These are phyloP conservation scores for Dryococelus australis DNA, from an alignment of 2,888 invertebrate species.

Conservation along the genomic window DNA sequence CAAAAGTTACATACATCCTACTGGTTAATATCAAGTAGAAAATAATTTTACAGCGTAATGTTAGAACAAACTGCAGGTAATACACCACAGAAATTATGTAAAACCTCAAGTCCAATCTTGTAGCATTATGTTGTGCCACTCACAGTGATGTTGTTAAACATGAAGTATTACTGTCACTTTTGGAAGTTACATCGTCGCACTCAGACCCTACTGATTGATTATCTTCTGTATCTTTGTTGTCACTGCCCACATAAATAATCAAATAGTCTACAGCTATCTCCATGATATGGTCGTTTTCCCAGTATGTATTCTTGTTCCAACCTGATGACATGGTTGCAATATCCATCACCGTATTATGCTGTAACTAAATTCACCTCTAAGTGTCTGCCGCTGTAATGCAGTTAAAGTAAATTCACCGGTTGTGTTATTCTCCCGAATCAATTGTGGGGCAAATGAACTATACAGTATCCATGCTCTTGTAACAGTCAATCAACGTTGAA, in stretches of 20 bases:
- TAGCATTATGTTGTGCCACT: too few species aligned
- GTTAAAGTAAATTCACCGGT: neutral
- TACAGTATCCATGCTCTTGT: neutral
- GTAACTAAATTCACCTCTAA: neutral
- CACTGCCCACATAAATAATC: neutral
- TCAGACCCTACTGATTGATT: neutral
- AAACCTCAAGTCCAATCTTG: too few species aligned
- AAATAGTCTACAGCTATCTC: neutral
- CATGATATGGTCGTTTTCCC: slow-evolving; percentile 20
- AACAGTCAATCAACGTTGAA: neutral
- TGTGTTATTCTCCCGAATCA: neutral
- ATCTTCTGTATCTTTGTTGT: neutral
- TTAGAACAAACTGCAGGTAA: too few species aligned
- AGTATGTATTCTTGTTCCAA: neutral
- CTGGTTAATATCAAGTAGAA: too few species aligned
- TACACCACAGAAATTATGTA: too few species aligned
- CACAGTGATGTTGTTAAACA: too few species aligned
- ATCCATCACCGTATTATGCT: neutral
- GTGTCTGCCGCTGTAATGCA: neutral
- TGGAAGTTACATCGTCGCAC: too few species aligned
- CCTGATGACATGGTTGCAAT: neutral
- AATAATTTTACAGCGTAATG: too few species aligned
- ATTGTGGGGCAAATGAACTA: neutral
- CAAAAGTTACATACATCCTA: too few species aligned
- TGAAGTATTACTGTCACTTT: too few species aligned